Evolutionary conservation across 1,140 invertebrate species (phyloP).

Genomic region (Spodoptera litura): DNA sequence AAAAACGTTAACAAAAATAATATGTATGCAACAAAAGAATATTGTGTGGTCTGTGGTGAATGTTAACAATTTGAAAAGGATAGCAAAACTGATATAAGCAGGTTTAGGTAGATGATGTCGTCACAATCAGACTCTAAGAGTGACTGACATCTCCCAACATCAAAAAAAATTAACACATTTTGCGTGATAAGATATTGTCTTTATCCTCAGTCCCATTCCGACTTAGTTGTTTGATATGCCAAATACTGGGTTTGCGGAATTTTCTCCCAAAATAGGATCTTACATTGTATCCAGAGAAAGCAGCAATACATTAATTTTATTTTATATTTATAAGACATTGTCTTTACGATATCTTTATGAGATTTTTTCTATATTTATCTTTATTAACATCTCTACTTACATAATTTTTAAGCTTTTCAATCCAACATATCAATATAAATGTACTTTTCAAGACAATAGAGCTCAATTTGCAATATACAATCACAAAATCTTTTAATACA

Average conservation of each 20-base stretch:
- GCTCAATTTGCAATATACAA: slow-evolving; percentile 64
- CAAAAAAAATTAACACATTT: not conserved
- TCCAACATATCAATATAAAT: slow-evolving; percentile 59
- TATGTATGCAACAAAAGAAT: not conserved
- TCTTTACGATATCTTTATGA: slow-evolving; percentile 56
- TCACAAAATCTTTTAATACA: slow-evolving; percentile 57
- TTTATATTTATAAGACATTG: slow-evolving; percentile 56
- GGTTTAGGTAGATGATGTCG: too few relatives aligned
- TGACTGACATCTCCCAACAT: not conserved
- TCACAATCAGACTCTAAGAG: too few relatives aligned
- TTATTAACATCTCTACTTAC: slow-evolving; percentile 53
- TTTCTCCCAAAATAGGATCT: slow-evolving; percentile 26
- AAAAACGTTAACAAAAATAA: slow-evolving; percentile 16
- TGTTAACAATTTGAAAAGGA: slow-evolving; percentile 2
- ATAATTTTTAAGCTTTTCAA: slow-evolving; percentile 56
- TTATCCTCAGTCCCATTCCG: slow-evolving; percentile 66
- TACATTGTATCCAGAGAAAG: slow-evolving; percentile 37
- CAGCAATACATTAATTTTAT: slow-evolving; percentile 33
- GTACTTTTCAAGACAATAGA: slow-evolving; percentile 61
- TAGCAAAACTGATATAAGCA: slow-evolving; percentile 28
- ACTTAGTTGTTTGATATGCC: slow-evolving; percentile 61
- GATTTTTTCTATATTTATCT: slow-evolving; percentile 43
- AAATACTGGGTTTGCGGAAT: slow-evolving; percentile 47
- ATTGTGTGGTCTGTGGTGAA: slow-evolving; percentile 13
- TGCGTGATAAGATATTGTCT: slow-evolving; percentile 71